phyloP scores from a whole-genome alignment of 2,113 vertebrate genomes.

The Clarias magur region DNA sequence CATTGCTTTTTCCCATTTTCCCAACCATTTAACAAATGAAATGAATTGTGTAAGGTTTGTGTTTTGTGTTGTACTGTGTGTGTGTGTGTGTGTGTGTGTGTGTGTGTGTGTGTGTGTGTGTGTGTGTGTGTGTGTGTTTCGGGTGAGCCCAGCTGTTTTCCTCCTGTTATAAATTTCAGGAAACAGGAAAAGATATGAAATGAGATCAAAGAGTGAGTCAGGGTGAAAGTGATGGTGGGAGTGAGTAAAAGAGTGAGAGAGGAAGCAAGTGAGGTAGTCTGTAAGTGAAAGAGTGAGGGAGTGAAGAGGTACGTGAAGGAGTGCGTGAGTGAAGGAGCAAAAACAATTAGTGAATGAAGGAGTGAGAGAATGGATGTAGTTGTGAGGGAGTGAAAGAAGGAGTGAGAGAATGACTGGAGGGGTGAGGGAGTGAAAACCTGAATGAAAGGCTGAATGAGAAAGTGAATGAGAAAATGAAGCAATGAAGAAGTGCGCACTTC shows the following conservation, averaged over 20 bases:
- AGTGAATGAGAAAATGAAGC: not conserved
- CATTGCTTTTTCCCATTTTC: not conserved
- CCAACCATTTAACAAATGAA: not conserved
- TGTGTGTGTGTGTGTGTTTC: not conserved
- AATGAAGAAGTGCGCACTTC: not conserved
- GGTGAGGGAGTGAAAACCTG: not conserved
- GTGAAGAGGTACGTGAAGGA: no score
- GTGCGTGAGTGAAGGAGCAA: not conserved
- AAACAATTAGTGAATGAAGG: not conserved
- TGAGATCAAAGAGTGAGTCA: not conserved
- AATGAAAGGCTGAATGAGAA: not conserved
- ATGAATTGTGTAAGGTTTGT: not conserved
- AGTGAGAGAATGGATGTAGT: not conserved
- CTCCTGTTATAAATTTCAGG: slow-evolving; percentile 4
- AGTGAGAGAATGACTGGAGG: no score
- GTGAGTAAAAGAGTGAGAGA: not conserved
- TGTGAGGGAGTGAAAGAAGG: not conserved
- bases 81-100: not conserved
- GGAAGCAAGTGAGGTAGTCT: no score
- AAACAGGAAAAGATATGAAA: not conserved
- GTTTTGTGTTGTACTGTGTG: not conserved
- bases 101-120: not conserved
- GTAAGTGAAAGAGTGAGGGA: not conserved
- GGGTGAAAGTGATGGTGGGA: not conserved
- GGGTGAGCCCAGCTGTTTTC: slow-evolving; percentile 7